phyloP scores from a whole-genome alignment of 1,140 invertebrate species.

The Geopemphigus sp. region DNA sequence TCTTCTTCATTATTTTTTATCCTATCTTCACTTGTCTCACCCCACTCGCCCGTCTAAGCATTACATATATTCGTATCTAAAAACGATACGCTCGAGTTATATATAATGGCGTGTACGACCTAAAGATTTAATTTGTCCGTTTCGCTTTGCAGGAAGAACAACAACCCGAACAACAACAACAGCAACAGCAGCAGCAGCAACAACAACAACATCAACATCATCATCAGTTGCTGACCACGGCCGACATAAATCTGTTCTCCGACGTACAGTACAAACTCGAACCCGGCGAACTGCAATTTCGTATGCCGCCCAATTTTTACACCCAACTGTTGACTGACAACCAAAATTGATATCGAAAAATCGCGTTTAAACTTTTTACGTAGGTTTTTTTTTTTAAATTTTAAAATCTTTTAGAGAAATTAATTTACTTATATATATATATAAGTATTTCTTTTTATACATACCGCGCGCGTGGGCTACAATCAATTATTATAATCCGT shows the following conservation, averaged over 20 bases:
- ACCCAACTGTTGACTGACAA: slow-evolving; percentile 36
- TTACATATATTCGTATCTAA: no score
- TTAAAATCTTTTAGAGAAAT: not conserved
- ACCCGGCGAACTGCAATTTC: slow-evolving; percentile 35
- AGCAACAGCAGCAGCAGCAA: not conserved
- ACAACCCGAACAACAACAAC: no score
- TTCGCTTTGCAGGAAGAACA: no score
- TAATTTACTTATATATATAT: not conserved
- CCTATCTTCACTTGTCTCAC: no score
- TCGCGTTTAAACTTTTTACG: not conserved
- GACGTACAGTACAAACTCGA: slow-evolving; percentile 40
- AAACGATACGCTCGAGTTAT: no score
- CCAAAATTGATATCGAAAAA: slow-evolving; percentile 29
- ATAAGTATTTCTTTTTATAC: no score
- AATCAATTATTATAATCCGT: no score
- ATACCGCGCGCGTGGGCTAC: not conserved
- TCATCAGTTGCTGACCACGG: slow-evolving; percentile 30
- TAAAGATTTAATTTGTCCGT: no score
- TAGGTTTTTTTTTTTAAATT: not conserved
- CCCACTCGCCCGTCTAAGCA: no score
- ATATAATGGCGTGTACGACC: no score
- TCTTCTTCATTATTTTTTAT: no score
- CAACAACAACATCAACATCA: not conserved
- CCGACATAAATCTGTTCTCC: slow-evolving; percentile 35
- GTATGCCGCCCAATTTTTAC: slow-evolving; percentile 43